Conservation (phyloP, 2,113 vertebrate genomes). For the Antidorcas marsupialis region DNA sequence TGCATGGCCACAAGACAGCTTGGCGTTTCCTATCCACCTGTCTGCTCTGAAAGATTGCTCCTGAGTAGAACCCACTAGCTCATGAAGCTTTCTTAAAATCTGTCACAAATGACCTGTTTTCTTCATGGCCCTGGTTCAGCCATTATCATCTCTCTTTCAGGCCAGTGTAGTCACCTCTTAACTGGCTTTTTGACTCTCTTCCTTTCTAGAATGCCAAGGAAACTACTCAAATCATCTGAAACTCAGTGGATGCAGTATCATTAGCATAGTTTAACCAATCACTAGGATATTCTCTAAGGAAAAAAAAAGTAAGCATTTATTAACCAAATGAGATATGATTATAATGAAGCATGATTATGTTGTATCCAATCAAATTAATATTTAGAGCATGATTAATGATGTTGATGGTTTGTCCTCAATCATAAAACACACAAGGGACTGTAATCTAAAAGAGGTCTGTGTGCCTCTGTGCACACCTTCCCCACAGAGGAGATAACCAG, state of each 20-base stretch:
- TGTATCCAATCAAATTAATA: conserved; percentile 46
- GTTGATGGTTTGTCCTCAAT: not conserved
- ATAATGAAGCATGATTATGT: conserved; percentile 37
- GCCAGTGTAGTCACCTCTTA: not conserved
- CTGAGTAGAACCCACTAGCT: not conserved
- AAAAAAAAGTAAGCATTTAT: conserved; percentile 47
- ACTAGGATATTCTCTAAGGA: not conserved
- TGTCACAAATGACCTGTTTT: not conserved
- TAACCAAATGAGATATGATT: conserved; percentile 45
- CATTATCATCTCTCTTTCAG: not conserved
- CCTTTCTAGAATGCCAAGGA: not conserved
- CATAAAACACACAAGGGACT: not conserved
- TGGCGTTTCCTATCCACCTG: not conserved
- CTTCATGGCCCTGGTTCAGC: not conserved
- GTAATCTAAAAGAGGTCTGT: not conserved
- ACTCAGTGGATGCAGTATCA: not conserved
- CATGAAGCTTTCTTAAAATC: not conserved
- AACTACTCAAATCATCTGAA: not conserved
- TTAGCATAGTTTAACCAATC: conserved; percentile 44
- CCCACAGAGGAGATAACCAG: not conserved
- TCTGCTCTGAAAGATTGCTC: not conserved
- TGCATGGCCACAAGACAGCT: not conserved
- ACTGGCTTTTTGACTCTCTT: not conserved
- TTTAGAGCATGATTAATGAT: conserved; percentile 32
- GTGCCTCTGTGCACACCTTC: not conserved